Evolutionary conservation across 2,113 vertebrate genomes (phyloP).

Genomic region (Macrotis lagotis): DNA sequence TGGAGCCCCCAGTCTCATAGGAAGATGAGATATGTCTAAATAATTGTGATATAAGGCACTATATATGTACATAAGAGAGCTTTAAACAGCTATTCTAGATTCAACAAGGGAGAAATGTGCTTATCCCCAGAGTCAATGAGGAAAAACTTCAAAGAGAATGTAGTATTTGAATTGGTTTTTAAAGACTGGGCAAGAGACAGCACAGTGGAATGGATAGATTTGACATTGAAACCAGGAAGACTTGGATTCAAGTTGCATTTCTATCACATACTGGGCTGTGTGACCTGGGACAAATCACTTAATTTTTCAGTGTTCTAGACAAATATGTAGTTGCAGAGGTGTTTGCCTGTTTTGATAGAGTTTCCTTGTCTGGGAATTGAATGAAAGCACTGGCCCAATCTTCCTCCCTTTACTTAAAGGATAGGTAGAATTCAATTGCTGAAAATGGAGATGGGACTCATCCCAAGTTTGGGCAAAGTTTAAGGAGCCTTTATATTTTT

Average conservation of each 20-base stretch:
- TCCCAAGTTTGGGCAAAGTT: background rate
- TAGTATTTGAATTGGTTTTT: background rate
- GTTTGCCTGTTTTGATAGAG: background rate
- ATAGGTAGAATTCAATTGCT: background rate
- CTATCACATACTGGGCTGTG: background rate
- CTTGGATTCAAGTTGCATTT: background rate
- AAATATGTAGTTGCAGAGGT: background rate
- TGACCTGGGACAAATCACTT: too few species aligned
- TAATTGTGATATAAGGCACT: background rate
- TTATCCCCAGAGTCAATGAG: background rate
- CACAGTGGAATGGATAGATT: background rate
- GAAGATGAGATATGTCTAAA: background rate
- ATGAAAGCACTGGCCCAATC: background rate
- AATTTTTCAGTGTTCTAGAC: too few species aligned
- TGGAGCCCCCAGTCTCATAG: background rate
- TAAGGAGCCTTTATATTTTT: background rate
- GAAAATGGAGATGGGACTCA: background rate
- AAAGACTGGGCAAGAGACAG: background rate
- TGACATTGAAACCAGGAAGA: background rate
- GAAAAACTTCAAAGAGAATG: background rate
- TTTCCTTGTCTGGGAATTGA: background rate
- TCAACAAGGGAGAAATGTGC: background rate
- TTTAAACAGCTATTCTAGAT: background rate
- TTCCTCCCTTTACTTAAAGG: background rate
- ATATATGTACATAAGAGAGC: background rate